Conservation (phyloP, 92 coral and sea anemone species). For the Epizoanthus rinbou region DNA sequence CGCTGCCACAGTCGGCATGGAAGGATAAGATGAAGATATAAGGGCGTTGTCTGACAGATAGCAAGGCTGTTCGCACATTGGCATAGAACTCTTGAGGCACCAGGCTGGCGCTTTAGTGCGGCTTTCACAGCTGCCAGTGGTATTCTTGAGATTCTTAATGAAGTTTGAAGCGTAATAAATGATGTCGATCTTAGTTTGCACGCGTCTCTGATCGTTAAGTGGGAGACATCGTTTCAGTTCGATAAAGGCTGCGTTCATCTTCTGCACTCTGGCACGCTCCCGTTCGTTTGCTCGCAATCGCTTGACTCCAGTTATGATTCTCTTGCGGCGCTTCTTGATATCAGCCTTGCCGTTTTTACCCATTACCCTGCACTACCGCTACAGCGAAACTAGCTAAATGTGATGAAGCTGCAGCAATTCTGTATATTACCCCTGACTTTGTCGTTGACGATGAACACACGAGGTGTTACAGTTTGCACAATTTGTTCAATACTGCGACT, state of each 20-base stretch:
- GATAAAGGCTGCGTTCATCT: conserved; percentile 60
- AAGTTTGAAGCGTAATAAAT: conserved; percentile 49
- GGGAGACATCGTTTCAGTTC: conserved; percentile 61
- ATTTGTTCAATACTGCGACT: background rate
- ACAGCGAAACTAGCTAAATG: background rate
- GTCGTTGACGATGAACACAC: background rate
- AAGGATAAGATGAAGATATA: conserved; percentile 5
- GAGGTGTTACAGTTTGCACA: background rate
- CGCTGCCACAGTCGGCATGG: conserved; percentile 8
- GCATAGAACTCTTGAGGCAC: conserved; percentile 26
- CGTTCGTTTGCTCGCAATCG: conserved; percentile 58
- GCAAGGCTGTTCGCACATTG: conserved; percentile 37
- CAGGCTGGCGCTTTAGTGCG: conserved; percentile 28
- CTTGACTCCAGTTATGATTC: conserved; percentile 41
- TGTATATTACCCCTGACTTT: background rate
- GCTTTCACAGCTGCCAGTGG: background rate
- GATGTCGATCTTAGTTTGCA: conserved; percentile 57
- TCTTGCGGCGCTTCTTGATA: conserved; percentile 36
- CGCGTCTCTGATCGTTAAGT: conserved; percentile 21
- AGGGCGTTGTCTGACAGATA: conserved; percentile 43
- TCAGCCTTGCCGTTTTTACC: conserved; percentile 27
- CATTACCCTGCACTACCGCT: background rate
- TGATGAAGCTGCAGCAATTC: background rate
- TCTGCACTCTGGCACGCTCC: conserved; percentile 57
- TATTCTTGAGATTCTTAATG: conserved; percentile 37